Evolutionary conservation across 2,888 invertebrate species (phyloP), one percentile per base, ranked within the genome.

Genomic region (Crematogaster levior): DNA sequence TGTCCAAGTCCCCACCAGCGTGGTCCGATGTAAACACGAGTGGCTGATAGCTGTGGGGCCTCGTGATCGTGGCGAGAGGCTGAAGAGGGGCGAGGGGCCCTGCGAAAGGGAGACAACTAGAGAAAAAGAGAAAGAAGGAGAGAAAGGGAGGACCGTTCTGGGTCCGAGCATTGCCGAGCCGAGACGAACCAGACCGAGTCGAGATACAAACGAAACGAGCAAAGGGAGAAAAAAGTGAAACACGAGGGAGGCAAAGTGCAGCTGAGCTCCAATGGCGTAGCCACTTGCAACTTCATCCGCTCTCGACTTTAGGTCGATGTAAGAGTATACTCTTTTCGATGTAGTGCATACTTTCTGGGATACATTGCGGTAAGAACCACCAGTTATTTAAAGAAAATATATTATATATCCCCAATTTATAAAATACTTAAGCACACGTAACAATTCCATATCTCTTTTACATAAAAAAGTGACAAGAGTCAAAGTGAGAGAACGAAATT

Each of bases 11-110:
- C 88, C 87, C 88, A 87, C 90, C 88, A 86, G 58, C 63, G 85
- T 82, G 88, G 90, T 83, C 85, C 89, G 91, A 93, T 93, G 92
- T 93, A 93, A 93, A 93, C 92, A 93, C 93, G 91, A 93, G 92
- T 93, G 93, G 92, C 93, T 92, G 93, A 93, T 94, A 93, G 91
- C 91, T 91, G 83, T 86, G 87, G 90, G 91, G 91, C 91, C 91
- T 90, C 58, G 84, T 79, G 56, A 61, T 81, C 74, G 84, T 81
- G 61, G 58, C 66, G 40, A 70, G 73, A 68, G 84, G 82, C 27
- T 46, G 68, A 70, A 81, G 74, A 79, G 82, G n/a, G n/a, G 63
- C 27, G 1, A 63, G 43, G 63, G 88, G 84, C 72, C 80, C 89
- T 63, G 81, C 68, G 60, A 79, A 84, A 85, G 66, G 70, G 74